Conservation (phyloP, 2,113 vertebrate genomes). For the Cromileptes altivelis region DNA sequence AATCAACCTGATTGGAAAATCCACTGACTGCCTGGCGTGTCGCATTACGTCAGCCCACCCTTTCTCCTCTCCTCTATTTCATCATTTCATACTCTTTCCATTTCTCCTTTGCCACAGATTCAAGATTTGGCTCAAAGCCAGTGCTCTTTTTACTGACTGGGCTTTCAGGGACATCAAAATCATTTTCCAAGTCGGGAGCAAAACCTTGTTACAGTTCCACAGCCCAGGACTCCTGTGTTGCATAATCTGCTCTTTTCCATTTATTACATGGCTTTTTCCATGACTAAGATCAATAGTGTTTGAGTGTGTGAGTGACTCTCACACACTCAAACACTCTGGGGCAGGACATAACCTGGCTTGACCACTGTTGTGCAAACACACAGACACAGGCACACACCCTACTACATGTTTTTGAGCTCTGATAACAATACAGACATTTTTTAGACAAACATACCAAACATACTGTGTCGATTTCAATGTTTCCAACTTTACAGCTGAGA, state of each 20-base stretch:
- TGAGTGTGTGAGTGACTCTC: not conserved
- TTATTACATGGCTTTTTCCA: slow-evolving; percentile 51
- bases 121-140: not conserved
- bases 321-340: no score
- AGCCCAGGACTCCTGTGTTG: slow-evolving; percentile 17
- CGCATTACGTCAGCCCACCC: slow-evolving; percentile 63
- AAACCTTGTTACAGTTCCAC: slow-evolving; percentile 16
- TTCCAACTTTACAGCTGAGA: no score
- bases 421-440: not conserved
- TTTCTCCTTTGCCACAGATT: not conserved
- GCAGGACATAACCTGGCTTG: slow-evolving; percentile 31
- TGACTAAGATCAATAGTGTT: slow-evolving; percentile 31
- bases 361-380: slow-evolving; percentile 37
- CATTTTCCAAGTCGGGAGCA: not conserved
- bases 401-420: slow-evolving; percentile 8
- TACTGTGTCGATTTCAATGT: no score
- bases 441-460: not conserved
- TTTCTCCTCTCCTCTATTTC: slow-evolving; percentile 33
- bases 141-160: not conserved
- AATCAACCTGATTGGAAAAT: slow-evolving; percentile 79
- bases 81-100: slow-evolving; percentile 26
- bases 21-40: slow-evolving; percentile 45
- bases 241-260: slow-evolving; percentile 24
- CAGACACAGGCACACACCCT: slow-evolving; percentile 28
- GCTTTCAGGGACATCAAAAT: not conserved